Evolutionary conservation across 2,888 invertebrate genomes (phyloP).

Genomic region (Ormyrus pomaceus): DNA sequence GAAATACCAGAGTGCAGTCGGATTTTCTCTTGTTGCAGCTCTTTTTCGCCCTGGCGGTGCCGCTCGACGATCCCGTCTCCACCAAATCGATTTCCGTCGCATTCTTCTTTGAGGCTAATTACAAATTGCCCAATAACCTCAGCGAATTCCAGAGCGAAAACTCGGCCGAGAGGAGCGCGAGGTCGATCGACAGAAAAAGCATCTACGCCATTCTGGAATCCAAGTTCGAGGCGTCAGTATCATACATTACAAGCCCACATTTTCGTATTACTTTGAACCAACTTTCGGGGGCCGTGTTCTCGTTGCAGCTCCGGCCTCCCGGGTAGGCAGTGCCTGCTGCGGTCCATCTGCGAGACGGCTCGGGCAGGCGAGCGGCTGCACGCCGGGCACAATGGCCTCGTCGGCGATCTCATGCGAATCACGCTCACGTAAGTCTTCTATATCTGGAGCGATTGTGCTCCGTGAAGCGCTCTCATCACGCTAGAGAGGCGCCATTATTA

Average conservation of each 20-base stretch:
- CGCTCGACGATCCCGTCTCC: slow-evolving; percentile 79
- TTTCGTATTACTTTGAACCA: too few species aligned
- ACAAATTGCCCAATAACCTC: slow-evolving; percentile 79
- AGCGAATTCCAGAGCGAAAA: slow-evolving; percentile 32
- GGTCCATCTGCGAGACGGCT: slow-evolving; percentile 71
- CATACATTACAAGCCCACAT: too few species aligned
- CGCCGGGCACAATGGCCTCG: slow-evolving; percentile 66
- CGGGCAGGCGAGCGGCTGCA: slow-evolving; percentile 62
- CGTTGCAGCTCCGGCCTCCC: slow-evolving; percentile 67
- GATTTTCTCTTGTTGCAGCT: slow-evolving; percentile 76
- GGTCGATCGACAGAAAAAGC: slow-evolving; percentile 61
- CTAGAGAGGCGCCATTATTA: slow-evolving; percentile 36
- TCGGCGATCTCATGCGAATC: slow-evolving; percentile 70
- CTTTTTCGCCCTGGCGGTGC: slow-evolving; percentile 83
- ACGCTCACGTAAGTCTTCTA: slow-evolving; percentile 68
- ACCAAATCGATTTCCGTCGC: slow-evolving; percentile 84
- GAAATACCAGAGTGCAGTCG: too few species aligned
- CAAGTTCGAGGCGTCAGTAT: slow-evolving; percentile 69
- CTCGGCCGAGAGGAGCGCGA: neutral
- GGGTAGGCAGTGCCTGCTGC: slow-evolving; percentile 69
- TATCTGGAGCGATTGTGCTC: slow-evolving; percentile 8
- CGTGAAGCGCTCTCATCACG: neutral
- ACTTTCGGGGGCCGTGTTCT: neutral
- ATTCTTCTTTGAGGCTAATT: slow-evolving; percentile 85
- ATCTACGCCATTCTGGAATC: slow-evolving; percentile 65